These are phyloP conservation scores for Calliphora vomitoria DNA, from an alignment of 2,888 invertebrate species.

Conservation along the genomic window DNA sequence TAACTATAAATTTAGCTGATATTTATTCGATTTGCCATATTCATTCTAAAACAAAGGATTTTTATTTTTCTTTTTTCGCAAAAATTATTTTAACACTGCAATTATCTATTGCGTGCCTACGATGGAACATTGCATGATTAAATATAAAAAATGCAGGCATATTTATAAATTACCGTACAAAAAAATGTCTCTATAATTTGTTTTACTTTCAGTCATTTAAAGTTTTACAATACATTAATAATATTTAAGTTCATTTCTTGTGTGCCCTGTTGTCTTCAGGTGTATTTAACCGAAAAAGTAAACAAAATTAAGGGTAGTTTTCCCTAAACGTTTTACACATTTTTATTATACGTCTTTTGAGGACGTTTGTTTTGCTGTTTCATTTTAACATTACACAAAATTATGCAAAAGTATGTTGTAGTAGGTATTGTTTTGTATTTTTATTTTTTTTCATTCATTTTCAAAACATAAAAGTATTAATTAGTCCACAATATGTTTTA, in stretches of 20 bases:
- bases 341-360: constrained; percentile 12
- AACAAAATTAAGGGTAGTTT: constrained; percentile 35
- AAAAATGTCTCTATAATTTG: constrained; percentile 52
- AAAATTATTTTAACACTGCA: no score
- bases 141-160: neutral
- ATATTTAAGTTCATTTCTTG: constrained; percentile 31
- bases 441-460: constrained; percentile 32
- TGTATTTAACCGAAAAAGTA: constrained; percentile 17
- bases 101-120: neutral
- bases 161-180: constrained; percentile 10
- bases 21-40: no score
- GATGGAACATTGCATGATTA: neutral
- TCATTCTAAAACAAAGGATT: no score
- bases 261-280: constrained; percentile 30
- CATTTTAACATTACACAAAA: constrained; percentile 6
- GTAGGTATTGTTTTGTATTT: constrained; percentile 5
- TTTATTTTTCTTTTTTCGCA: no score
- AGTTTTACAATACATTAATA: constrained; percentile 49
- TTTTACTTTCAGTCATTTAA: constrained; percentile 60
- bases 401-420: constrained; percentile 42
- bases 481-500: constrained; percentile 55
- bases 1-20: no score
- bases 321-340: constrained; percentile 32
- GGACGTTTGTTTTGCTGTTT: neutral
- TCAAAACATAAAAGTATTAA: constrained; percentile 51